A percentile compares a stretch with the other conserved stretches of the same genome.
Conservation (phyloP, 2,888 invertebrate genomes). For the Mimas tiliae region DNA sequence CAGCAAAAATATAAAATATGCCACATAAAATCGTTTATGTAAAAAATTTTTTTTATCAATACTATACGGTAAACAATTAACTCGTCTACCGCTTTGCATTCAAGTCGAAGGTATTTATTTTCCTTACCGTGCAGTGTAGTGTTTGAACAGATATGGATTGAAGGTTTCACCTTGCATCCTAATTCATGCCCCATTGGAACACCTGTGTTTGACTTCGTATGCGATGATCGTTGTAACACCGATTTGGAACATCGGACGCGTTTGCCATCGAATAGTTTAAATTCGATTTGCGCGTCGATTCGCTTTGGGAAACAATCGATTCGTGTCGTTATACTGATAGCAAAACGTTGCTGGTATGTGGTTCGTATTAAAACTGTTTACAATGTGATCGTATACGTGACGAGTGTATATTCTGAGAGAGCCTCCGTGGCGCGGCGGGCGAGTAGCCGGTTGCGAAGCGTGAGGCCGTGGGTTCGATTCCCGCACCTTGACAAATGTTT, state of each 20-base stretch:
- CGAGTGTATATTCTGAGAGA: no score
- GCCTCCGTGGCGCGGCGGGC: no score
- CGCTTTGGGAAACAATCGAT: constrained; percentile 16
- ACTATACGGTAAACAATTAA: no score
- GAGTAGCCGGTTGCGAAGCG: no score
- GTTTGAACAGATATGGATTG: background rate
- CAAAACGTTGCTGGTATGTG: background rate
- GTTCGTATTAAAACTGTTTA: background rate
- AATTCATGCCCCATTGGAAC: background rate
- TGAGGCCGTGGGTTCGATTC: no score
- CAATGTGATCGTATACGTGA: no score
- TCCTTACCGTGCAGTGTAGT: background rate
- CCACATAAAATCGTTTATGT: no score
- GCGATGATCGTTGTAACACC: background rate
- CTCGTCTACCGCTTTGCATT: no score
- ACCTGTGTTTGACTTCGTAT: background rate
- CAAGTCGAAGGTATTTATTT: background rate
- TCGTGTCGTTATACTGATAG: background rate
- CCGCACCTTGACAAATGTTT: no score
- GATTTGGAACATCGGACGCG: background rate
- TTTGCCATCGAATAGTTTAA: background rate
- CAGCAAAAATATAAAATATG: no score
- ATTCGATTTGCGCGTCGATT: constrained; percentile 8
- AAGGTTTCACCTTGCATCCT: background rate
- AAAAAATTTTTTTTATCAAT: no score